Evolutionary conservation across 2,113 vertebrate genomes (phyloP), one percentile per base, ranked within the genome.

Genomic region (Otolemur garnettii): DNA sequence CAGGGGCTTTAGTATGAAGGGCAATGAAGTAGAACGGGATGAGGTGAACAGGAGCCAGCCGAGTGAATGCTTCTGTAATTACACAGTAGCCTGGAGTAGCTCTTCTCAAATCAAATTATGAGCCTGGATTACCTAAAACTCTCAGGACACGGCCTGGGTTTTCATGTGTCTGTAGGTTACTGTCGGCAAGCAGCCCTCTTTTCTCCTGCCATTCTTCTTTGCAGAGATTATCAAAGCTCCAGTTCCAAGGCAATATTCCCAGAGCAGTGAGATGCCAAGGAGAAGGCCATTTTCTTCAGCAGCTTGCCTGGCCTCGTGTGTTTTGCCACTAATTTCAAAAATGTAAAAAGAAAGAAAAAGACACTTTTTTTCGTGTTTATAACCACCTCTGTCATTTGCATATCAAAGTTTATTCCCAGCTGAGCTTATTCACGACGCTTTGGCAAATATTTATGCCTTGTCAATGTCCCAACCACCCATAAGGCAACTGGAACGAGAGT

Each of bases 31-130:
- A 99, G 98, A 99, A 99, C 98, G 97, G 97, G 98, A 98, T 97
- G 96, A 98, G 97, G 98, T 98, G 96, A 98, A 97, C 97, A 97
- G 98, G 98, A 98, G 98, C 98, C 98, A 98, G 98, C 98, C 98
- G 90, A 98, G 98, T 97, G 98, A 99, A 98, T 98, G 98, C 98
- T 98, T 99, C 98, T 98, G 97, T 99, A 99, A 99, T 99, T 99
- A 99, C 98, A 98, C 98, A 93, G 98, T 98, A 98, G 98, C 98
- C 98, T 98, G 98, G 98, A 98, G 98, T 97, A 98, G 98, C 98
- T 98, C 98, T 98, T 98, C 98, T 98, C 98, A 98, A 98, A 98
- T 98, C 99, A 99, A 98, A 99, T 99, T 98, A 97, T 97, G 98
- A 98, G 98, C 98, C 97, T 98, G 98, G 98, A 98, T 98, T 98